Evolutionary conservation across 2,888 invertebrate genomes (phyloP).

Genomic region (Caprella mutica): DNA sequence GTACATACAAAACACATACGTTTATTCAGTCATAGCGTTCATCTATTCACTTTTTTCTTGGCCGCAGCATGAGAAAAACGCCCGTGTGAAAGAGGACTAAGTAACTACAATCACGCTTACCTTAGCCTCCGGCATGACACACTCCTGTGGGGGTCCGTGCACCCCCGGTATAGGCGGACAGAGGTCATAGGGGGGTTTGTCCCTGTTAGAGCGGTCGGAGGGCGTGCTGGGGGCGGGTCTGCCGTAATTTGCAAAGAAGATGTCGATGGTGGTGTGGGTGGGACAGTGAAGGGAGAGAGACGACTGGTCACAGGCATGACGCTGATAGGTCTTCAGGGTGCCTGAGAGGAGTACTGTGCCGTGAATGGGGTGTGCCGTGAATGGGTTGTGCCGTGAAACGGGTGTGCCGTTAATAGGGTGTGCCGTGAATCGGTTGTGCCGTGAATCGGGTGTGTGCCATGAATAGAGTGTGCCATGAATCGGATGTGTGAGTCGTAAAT

Average conservation of each 20-base stretch:
- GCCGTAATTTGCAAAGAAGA: conserved; percentile 82
- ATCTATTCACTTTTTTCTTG: too few species aligned
- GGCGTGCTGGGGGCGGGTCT: conserved; percentile 40
- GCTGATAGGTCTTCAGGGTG: conserved; percentile 78
- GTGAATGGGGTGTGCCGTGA: conserved; percentile 26
- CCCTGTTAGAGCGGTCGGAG: too few species aligned
- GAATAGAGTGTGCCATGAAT: too few species aligned
- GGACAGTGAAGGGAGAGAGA: conserved; percentile 78
- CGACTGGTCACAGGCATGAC: conserved; percentile 84
- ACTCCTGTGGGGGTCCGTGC: background rate
- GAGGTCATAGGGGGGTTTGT: conserved; percentile 2
- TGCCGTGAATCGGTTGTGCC: too few species aligned
- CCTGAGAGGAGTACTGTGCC: conserved; percentile 73
- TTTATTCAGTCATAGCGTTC: too few species aligned
- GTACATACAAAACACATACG: too few species aligned
- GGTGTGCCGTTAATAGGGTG: too few species aligned
- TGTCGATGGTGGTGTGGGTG: conserved; percentile 76
- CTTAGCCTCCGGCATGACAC: conserved; percentile 1
- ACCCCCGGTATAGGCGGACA: background rate
- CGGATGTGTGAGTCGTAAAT: too few species aligned
- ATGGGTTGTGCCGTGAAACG: too few species aligned
- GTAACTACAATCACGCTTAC: background rate
- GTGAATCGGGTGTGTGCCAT: too few species aligned
- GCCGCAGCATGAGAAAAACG: too few species aligned
- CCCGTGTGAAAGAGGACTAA: too few species aligned